Evolutionary conservation across 2,888 invertebrate species (phyloP).

Genomic region (Macropis europaea): DNA sequence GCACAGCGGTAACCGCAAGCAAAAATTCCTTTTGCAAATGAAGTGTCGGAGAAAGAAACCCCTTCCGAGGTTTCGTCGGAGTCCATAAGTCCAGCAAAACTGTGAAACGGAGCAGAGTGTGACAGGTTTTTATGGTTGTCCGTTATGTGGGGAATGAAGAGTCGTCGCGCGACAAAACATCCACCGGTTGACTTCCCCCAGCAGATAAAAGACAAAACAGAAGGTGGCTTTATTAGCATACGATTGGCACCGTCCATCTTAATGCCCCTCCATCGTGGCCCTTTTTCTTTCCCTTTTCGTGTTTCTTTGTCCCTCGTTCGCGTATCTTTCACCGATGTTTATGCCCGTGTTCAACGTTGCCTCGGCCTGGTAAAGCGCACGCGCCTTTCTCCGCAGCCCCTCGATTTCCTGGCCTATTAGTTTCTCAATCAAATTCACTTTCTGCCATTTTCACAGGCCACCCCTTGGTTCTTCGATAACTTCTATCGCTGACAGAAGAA

Average conservation of each 20-base stretch:
- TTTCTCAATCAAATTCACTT: too few relatives aligned
- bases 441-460: conserved; percentile 57
- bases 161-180: conserved; percentile 60
- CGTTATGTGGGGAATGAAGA: too few relatives aligned
- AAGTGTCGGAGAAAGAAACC: too few relatives aligned
- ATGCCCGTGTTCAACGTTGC: conserved; percentile 75
- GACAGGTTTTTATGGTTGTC: too few relatives aligned
- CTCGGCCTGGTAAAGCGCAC: conserved; percentile 74
- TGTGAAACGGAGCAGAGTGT: too few relatives aligned
- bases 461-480: conserved; percentile 30
- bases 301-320: conserved; percentile 63
- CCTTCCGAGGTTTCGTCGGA: too few relatives aligned
- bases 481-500: too few relatives aligned
- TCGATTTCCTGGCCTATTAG: conserved; percentile 27
- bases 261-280: conserved; percentile 65
- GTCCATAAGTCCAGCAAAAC: too few relatives aligned
- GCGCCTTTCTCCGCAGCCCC: conserved; percentile 66
- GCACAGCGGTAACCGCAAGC: too few relatives aligned
- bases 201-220: conserved; percentile 70
- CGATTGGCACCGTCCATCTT: conserved; percentile 79
- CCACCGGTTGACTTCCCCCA: conserved; percentile 55
- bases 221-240: conserved; percentile 76
- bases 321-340: conserved; percentile 76
- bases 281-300: conserved; percentile 29
- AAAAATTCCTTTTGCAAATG: too few relatives aligned